Base-by-base conservation (phyloP, 2,113 vertebrate genomes). In the Oncorhynchus kisutch region DNA sequence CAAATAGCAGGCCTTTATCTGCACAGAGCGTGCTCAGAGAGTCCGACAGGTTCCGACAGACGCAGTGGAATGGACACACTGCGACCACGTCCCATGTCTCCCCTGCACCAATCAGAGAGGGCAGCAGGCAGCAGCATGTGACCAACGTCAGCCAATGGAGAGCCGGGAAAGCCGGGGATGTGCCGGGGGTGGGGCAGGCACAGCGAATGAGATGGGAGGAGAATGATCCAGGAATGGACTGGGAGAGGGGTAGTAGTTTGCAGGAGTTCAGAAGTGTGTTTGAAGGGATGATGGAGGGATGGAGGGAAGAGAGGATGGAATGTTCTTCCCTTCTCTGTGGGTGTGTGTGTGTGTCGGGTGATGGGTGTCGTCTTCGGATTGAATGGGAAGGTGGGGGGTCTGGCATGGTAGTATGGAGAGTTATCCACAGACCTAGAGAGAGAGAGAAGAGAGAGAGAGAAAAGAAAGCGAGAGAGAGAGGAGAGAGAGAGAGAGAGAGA, bases 1-100 rank as follows among this genome's bases (percentile, higher is more conserved):
- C 94, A 0, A 95, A 97, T 34, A 97, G 93, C 51, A 97, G 94
- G 45, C 96, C 96, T 82, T 96, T 97, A 90, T 97, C 95, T 64
- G 96, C 96, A 1, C 96, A 97, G 5, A 97, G 95, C 0, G 96
- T 97, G 91, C 96, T 96, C 24, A 97, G 94, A 0, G 96, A 96
- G 84, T 96, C 96, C 0, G 96, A 97, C 51, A 97, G 93, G 88
- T 97, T 97, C 76, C 96, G 95, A 87, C 96, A 97, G 72, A 96
- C 94, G 11, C 96, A 97, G 85, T 95, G 96, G 84, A 95, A 94
- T 3, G 96, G 96, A 79, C 96, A 97, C 87, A 91, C 86, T 1
- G 93, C 93, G 78, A 94, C 93, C 84, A 92, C 86, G 14, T 93
- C 93, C 93, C 93, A 94, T 39, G 93, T 94, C 86, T 94, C 93